Percentiles rank a stretch among this genome's conserved stretches.
Evolutionary conservation across 1,140 invertebrate species (phyloP).

Genomic region (Forficula auricularia): DNA sequence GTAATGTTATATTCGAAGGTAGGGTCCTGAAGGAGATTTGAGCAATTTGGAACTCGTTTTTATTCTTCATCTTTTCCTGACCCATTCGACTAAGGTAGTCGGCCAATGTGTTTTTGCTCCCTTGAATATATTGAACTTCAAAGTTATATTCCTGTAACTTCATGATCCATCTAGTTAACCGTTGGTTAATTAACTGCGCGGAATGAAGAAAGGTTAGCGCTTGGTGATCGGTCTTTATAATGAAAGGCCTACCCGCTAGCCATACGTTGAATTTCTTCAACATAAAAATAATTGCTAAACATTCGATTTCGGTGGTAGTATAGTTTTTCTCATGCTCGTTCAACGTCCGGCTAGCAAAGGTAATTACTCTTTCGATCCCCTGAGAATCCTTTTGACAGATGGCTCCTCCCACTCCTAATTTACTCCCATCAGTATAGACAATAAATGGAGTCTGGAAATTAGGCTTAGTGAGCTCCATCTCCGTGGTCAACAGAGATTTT

Average conservation of each 20-base stretch:
- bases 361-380: conserved; percentile 10
- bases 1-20: too few relatives aligned
- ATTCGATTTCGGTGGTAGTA: conserved; percentile 29
- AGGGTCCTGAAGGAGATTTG: too few relatives aligned
- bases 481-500: too few relatives aligned
- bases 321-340: conserved; percentile 17
- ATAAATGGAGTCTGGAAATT: conserved; percentile 7
- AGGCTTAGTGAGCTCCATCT: conserved; percentile 19
- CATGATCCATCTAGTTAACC: conserved; percentile 27
- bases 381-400: conserved; percentile 16
- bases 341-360: conserved; percentile 18
- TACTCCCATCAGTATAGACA: conserved; percentile 7
- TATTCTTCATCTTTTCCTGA: too few relatives aligned
- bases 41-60: too few relatives aligned
- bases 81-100: too few relatives aligned
- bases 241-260: conserved; percentile 23
- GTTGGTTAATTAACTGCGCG: conserved; percentile 24
- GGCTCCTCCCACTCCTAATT: conserved; percentile 13
- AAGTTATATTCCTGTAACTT: conserved; percentile 21
- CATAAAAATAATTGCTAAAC: conserved; percentile 28
- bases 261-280: conserved; percentile 24
- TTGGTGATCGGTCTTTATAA: conserved; percentile 28
- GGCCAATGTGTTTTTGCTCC: too few relatives aligned
- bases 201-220: conserved; percentile 9
- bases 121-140: too few relatives aligned